Base-by-base conservation (phyloP, 1,140 invertebrate genomes). In the Penaeus vannamei region DNA sequence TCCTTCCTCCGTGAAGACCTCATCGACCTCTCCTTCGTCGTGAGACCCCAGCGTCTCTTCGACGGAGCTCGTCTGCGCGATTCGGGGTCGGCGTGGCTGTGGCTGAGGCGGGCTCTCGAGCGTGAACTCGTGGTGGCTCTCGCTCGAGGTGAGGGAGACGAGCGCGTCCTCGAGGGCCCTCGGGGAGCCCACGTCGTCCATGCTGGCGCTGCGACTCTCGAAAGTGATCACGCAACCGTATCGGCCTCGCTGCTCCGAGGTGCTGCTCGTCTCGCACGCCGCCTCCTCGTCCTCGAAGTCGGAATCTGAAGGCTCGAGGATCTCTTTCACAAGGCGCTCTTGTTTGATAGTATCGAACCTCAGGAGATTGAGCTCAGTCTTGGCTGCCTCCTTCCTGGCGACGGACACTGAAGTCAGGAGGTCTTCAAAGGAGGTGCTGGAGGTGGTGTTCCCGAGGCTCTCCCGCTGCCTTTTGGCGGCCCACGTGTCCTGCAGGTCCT, bases 201-300 rank as follows among this genome's bases (percentile, higher is more conserved):
- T 85, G 29, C 91, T 91, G 29, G 80, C 36, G 62, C 88, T 90
- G 42, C 91, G 85, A 53, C 88, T 90, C 59, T 91, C 91, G 76
- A 91, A 90, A 17, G 91, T 91, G 60, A 91, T 91, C 22, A 91
- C 87, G 77, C 89, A 91, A 2, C 89, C 89, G 85, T 91, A 90
- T 42, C 62, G 66, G 5, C 85, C 76, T 59, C 22, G 53, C 0
- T 59, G n/a, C 23, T 66, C 62, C 12, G 83, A 66, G 5, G 1
- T n/a, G 42, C 80, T 84, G 66, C 82, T 85, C 61, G 46, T 72
- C 42, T 86, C 84, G 36, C 42, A 80, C 53, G 85, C 77, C 20
- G 64, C 84, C 60, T 86, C 89, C 26, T 85, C 80, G 76, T 80
- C 76, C 26, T 85, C 90, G 29, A 83, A 88, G 46, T 91, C 90